A percentile compares a stretch with the other conserved stretches of the same genome.
These are phyloP conservation scores for Anser cygnoides DNA, from an alignment of 2,113 vertebrate species.

Conservation along the genomic window DNA sequence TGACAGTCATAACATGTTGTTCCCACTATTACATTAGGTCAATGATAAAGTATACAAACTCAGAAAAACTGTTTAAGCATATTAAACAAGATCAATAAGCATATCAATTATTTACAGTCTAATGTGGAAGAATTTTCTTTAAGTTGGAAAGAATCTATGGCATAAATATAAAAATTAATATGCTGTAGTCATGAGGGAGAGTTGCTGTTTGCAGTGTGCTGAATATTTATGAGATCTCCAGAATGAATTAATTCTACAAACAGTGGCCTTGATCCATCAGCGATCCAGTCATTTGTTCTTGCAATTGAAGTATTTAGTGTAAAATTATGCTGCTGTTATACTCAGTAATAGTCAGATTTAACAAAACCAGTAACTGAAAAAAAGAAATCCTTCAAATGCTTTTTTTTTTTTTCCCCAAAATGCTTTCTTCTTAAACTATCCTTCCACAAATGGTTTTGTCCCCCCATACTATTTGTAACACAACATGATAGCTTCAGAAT, in stretches of 20 bases:
- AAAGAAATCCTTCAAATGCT: background rate
- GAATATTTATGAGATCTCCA: slow-evolving; percentile 5
- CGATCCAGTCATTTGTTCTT: background rate
- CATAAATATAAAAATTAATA: slow-evolving; percentile 26
- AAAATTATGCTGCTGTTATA: background rate
- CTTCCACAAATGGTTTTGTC: background rate
- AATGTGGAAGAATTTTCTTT: background rate
- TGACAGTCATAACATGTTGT: background rate
- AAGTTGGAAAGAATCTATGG: background rate
- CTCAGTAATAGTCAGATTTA: background rate
- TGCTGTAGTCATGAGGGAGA: background rate
- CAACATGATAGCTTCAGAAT: background rate
- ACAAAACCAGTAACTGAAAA: background rate
- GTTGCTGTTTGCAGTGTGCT: background rate
- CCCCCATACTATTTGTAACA: background rate
- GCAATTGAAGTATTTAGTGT: background rate
- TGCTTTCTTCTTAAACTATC: background rate
- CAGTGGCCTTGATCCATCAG: background rate
- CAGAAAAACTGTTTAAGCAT: background rate
- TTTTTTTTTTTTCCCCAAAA: background rate
- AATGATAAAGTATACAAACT: slow-evolving; percentile 26
- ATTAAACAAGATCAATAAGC: slow-evolving; percentile 13
- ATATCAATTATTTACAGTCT: slow-evolving; percentile 30
- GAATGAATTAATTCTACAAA: background rate
- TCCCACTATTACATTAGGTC: background rate